Evolutionary conservation across 2,888 invertebrate species (phyloP).

Genomic region (Lepidochitona cinerea): DNA sequence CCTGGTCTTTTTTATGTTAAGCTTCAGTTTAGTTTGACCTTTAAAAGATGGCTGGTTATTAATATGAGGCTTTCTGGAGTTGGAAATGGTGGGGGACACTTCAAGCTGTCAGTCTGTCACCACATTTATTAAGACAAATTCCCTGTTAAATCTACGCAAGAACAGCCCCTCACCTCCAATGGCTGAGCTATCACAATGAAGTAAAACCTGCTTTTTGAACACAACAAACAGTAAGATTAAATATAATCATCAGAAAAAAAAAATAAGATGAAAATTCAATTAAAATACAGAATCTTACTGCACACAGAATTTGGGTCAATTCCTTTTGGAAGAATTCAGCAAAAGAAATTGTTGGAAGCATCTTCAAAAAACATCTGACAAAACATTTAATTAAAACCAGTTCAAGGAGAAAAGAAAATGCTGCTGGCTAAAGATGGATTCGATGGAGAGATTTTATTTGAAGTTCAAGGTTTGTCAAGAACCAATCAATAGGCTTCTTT

Average conservation of each 20-base stretch:
- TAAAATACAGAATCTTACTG: neutral
- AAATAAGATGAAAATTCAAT: neutral
- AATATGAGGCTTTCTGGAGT: too few relatives aligned
- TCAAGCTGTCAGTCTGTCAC: neutral
- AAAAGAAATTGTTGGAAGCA: neutral
- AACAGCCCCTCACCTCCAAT: too few relatives aligned
- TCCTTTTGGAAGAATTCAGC: neutral
- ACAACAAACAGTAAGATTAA: neutral
- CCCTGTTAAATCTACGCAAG: neutral
- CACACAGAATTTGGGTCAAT: neutral
- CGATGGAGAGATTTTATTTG: too few relatives aligned
- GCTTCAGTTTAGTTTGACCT: too few relatives aligned
- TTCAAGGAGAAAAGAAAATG: too few relatives aligned
- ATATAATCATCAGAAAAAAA: neutral
- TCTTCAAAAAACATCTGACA: neutral
- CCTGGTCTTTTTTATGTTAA: too few relatives aligned
- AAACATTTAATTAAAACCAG: neutral
- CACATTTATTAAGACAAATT: neutral
- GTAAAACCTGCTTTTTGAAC: too few relatives aligned
- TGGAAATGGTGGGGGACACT: neutral
- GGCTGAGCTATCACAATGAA: too few relatives aligned
- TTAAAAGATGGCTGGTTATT: too few relatives aligned
- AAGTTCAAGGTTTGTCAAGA: too few relatives aligned
- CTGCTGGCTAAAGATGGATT: too few relatives aligned
- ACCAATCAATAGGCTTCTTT: too few relatives aligned